A percentile compares a stretch with the other conserved stretches of the same genome.
phyloP scores from a whole-genome alignment of 2,113 vertebrate genomes.

The Ranitomeya variabilis region DNA sequence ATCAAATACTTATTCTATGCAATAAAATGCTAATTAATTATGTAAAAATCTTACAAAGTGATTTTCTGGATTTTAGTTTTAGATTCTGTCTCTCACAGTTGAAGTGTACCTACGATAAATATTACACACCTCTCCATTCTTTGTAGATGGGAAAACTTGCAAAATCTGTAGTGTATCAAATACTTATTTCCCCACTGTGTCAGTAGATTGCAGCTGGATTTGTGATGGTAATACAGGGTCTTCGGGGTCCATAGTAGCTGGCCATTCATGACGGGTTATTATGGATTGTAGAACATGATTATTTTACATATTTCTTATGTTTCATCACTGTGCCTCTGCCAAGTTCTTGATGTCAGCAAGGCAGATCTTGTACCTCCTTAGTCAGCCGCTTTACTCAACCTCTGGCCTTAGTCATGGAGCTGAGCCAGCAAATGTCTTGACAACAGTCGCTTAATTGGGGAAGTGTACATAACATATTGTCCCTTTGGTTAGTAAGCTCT shows the following conservation, averaged over 20 bases:
- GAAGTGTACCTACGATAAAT: no score
- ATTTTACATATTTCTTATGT: background rate
- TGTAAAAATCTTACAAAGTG: no score
- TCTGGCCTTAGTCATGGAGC: background rate
- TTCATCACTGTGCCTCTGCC: background rate
- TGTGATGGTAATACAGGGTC: background rate
- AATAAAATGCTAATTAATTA: no score
- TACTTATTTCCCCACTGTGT: no score
- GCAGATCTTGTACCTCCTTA: background rate
- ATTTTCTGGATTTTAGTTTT: no score
- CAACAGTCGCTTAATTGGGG: background rate
- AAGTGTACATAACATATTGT: background rate
- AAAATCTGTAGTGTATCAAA: no score
- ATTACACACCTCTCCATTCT: no score
- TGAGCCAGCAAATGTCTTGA: background rate
- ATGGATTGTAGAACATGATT: background rate
- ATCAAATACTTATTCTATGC: no score
- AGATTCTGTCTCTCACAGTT: no score
- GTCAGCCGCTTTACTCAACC: conserved; percentile 2
- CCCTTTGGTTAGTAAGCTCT: background rate
- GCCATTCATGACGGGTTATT: background rate
- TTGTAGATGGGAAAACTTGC: no score
- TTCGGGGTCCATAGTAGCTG: background rate
- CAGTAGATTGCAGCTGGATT: background rate
- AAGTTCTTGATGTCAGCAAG: background rate